Evolutionary conservation across 1,140 invertebrate genomes (phyloP), one percentile per base, ranked within the genome.

Genomic region (Lucilia cuprina): DNA sequence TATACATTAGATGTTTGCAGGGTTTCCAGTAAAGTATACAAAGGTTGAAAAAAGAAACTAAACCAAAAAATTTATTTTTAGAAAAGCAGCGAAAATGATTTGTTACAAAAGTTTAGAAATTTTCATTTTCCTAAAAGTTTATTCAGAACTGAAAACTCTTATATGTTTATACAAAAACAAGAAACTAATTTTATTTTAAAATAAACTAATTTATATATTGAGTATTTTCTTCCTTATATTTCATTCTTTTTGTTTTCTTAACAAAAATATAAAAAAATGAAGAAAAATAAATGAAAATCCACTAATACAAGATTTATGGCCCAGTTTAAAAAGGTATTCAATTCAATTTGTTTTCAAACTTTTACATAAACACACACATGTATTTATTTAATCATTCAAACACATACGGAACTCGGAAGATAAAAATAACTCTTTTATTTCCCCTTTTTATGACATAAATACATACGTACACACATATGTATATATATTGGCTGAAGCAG

Each of bases 251-350:
- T 60, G 14, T n/a, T n/a, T 60, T 60, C 55, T 60, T 60, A 60
- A 60, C 55, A 60, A 60, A 60, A 41, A 60, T 60, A n/a, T 17
- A n/a, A 60, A 60, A 60, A 17, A 30, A 1, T 30, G 25, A 30
- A 30, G 13, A 60, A 60, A 60, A 17, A 60, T 8, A 60, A 10
- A 30, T 30, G 25, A 70, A 25, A 21, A 17, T 21, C 19, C 77
- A 49, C 41, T 80, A 80, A 80, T 80, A 80, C 41, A 80, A 80
- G 77, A 80, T 80, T 80, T 80, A 80, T 80, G 77, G 77, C 41
- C 41, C 41, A 80, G 77, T 80, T 80, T 80, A 80, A 60, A 17
- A 60, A 80, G 77, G 77, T 80, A 80, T 80, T 80, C 77, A 80
- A 80, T 80, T 80, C 77, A 80, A 80, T 80, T 80, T 80, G 77